Evolutionary conservation across 2,888 invertebrate species (phyloP), one percentile per base, ranked within the genome.

Genomic region (Archips xylosteana): DNA sequence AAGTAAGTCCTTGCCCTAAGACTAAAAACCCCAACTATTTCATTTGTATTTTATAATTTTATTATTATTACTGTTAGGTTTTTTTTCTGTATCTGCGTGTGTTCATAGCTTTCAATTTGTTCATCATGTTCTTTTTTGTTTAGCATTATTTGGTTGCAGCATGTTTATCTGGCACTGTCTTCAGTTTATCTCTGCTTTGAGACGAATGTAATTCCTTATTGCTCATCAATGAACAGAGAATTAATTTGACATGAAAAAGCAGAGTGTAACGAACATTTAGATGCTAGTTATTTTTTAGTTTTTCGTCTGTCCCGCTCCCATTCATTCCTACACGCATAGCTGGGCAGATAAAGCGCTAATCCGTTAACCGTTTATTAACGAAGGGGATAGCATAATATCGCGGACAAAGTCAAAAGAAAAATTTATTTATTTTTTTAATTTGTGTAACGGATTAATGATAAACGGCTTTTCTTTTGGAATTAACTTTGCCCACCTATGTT

Each of bases 31-130:
- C 54, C 70, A 47, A 65, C 74, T 62, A 75, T 68, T 70, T 81
- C 80, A 78, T 78, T 80, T 83, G 74, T 76, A 74, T 39, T 0
- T 74, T 51, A 12, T 76, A 47, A 63, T 73, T 76, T 42, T 70
- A 23, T 23, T 23, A 23, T 23, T 68, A 67, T 51, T 15, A 39
- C 23, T 62, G 10, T 65, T 65, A 64, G 12, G 59, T 32, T 39
- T 65, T 77, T 51, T 71, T 62, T 71, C 59, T 59, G 34, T 65
- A 75, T 76, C 75, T 85, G 87, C 83, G 90, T 91, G 90, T 92
- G 92, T 92, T 92, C 92, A 92, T 92, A 92, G 92, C 92, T 92
- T 88, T 82, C 77, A 70, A 68, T 72, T 72, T 77, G 78, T 82
- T 78, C 64, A 74, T 75, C 77, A 74, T 75, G 67, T 72, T 71